Conservation (phyloP, 2,797 vertebrate genomes). For the Sebastes vulpes region DNA sequence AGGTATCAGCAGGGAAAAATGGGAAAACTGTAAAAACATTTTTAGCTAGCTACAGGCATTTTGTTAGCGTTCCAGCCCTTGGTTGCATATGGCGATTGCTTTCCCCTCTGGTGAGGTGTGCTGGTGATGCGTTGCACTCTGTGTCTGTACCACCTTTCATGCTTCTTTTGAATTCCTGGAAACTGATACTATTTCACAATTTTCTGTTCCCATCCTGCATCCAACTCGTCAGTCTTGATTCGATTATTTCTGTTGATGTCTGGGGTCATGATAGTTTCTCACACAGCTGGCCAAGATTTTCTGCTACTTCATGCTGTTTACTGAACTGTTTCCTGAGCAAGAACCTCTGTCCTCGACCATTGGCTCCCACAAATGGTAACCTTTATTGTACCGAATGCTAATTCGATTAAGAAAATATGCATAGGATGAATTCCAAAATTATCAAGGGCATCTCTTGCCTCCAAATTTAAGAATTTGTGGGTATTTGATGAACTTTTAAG, state of each 20-base stretch:
- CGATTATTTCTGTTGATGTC: neutral
- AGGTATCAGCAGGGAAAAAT: too few relatives aligned
- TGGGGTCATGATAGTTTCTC: constrained; percentile 3
- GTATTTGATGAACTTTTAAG: neutral
- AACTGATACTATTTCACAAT: neutral
- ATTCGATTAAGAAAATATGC: constrained; percentile 1
- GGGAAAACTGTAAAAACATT: too few relatives aligned
- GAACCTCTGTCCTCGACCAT: neutral
- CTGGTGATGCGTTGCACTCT: too few relatives aligned
- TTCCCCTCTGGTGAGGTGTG: too few relatives aligned
- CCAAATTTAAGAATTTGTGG: neutral
- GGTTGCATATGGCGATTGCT: too few relatives aligned
- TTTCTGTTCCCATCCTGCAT: neutral
- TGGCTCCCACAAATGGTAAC: neutral
- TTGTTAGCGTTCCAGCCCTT: too few relatives aligned
- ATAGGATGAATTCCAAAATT: neutral
- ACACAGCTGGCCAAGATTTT: neutral
- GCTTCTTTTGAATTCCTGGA: neutral
- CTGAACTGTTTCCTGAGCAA: neutral
- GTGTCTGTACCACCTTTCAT: neutral
- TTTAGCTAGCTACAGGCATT: too few relatives aligned
- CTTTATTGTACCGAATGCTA: neutral
- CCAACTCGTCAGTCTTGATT: neutral
- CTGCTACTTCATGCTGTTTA: neutral
- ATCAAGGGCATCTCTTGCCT: neutral